Evolutionary conservation across 1,140 invertebrate genomes (phyloP), one percentile per base, ranked within the genome.

Genomic region (Grapholita molesta): DNA sequence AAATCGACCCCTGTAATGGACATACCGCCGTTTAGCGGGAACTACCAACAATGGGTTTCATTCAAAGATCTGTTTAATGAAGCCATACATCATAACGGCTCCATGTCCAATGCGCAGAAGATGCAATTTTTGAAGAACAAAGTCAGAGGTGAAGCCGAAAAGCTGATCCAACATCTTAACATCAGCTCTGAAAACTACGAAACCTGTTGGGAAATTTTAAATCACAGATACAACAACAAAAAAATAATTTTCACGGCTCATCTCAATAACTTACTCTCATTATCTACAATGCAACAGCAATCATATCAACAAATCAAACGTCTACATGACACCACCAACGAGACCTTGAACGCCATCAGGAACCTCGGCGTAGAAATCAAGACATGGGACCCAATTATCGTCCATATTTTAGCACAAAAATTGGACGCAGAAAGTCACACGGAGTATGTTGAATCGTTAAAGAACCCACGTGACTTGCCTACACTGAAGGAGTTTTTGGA

Each of bases 401-500:
- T 74, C 3, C 64, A 76, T 30, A 38, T 78, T 15, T 33, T 74
- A 38, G 48, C 64, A 2, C 72, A 78, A 66, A 72, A 78, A 71
- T 35, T 76, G 30, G 76, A 78, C 35, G 12, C 35, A 28, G 69
- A 70, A 5, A 69, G 70, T 6, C 53, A 69, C 15, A 66, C 48
- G 0, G 61, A 70, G 28, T 77, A 74, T 48, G 48, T 72, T 1
- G 68, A 67, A 30, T 70, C 68, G 28, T 12, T 72, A 21, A 64
- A 70, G 33, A 38, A 69, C 3, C 71, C 70, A 11, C 18, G 73
- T 70, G 73, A 73, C n/a, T 48, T 75, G n/a, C 76, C 70, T 23
- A 15, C 23, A 3, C 52, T 77, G 25, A 30, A 64, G 30, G 73
- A 75, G 24, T 73, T 75, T n/a, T n/a, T n/a, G n/a, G n/a, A n/a